These are phyloP conservation scores for Nymphalis urticae DNA, from an alignment of 2,888 invertebrate species.

Conservation along the genomic window DNA sequence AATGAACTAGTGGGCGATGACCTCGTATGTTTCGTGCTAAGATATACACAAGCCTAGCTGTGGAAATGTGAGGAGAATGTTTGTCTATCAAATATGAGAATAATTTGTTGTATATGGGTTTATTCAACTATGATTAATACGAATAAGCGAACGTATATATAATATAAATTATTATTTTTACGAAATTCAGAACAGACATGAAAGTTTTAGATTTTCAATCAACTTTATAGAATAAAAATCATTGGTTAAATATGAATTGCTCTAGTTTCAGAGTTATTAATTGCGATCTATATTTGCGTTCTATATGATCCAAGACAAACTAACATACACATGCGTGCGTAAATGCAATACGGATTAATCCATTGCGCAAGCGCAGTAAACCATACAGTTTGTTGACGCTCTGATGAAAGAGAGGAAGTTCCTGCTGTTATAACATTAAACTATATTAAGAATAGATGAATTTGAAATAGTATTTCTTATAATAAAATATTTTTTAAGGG, in stretches of 20 bases:
- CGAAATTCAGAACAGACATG: too few species aligned
- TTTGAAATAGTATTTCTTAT: too few species aligned
- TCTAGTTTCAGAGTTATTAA: constrained; percentile 23
- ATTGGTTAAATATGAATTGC: constrained; percentile 6
- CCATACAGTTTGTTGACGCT: constrained; percentile 23
- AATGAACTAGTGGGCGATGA: constrained; percentile 39
- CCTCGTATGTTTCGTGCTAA: constrained; percentile 27
- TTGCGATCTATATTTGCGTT: constrained; percentile 22
- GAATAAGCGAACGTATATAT: too few species aligned
- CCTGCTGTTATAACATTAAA: constrained; percentile 13
- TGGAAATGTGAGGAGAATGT: background rate
- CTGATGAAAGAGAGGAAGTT: constrained; percentile 29
- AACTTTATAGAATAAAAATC: background rate
- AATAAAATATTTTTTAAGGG: too few species aligned
- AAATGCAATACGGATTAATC: constrained; percentile 1
- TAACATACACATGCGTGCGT: constrained; percentile 19
- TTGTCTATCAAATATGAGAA: background rate
- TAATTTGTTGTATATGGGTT: background rate
- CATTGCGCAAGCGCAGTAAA: constrained; percentile 20
- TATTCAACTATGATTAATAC: too few species aligned
- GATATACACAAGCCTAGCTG: constrained; percentile 12
- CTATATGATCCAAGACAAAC: constrained; percentile 26
- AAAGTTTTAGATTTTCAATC: background rate
- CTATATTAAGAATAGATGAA: background rate
- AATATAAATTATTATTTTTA: too few species aligned